These are phyloP conservation scores for Hyposoter dolosus DNA, from an alignment of 2,888 invertebrate genomes.

Conservation along the genomic window DNA sequence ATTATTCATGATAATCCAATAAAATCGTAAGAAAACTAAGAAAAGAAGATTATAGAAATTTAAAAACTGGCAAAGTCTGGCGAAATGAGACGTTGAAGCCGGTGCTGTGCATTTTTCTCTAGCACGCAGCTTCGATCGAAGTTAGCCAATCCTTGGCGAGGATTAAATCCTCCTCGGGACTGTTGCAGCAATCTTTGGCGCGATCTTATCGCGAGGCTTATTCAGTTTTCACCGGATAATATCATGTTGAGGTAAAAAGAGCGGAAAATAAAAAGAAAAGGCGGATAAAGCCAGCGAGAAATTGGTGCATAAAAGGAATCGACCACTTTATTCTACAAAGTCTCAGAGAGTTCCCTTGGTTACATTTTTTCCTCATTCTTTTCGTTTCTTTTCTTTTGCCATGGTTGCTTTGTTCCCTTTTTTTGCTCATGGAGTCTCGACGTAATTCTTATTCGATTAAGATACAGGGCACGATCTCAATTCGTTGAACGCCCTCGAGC, in stretches of 20 bases:
- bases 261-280: background rate
- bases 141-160: background rate
- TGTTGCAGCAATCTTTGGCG: slow-evolving; percentile 22
- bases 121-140: background rate
- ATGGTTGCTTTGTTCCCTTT: background rate
- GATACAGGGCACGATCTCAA: slow-evolving; percentile 83
- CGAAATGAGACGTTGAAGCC: background rate
- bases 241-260: slow-evolving; percentile 9
- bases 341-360: slow-evolving; percentile 22
- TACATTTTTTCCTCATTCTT: slow-evolving; percentile 30
- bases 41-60: background rate
- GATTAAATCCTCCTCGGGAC: slow-evolving; percentile 21
- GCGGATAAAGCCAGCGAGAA: background rate
- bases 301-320: slow-evolving; percentile 39
- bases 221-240: slow-evolving; percentile 36
- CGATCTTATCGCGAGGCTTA: slow-evolving; percentile 33
- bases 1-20: background rate
- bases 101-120: background rate
- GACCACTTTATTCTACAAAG: slow-evolving; percentile 32
- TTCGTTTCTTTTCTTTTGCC: background rate
- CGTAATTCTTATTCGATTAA: slow-evolving; percentile 78
- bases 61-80: background rate
- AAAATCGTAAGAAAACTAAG: background rate
- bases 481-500: slow-evolving; percentile 79
- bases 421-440: slow-evolving; percentile 19